phyloP scores from a whole-genome alignment of 2,113 vertebrate genomes.

The Ptilorrhoa leucosticta region DNA sequence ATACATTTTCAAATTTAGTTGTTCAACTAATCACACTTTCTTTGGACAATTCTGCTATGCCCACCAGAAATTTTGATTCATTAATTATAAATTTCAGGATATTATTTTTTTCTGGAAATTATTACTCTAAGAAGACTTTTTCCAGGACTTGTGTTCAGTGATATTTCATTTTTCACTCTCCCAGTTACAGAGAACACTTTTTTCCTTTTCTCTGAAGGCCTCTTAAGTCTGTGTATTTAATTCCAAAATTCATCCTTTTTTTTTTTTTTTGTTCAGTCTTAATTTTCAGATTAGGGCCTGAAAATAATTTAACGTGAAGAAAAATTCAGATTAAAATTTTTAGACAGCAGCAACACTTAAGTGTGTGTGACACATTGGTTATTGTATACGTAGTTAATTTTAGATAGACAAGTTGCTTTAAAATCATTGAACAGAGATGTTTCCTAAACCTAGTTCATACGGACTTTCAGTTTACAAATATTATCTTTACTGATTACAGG shows the following conservation, averaged over 20 bases:
- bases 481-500: neutral
- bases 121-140: neutral
- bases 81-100: neutral
- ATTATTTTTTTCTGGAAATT: neutral
- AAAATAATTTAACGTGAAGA: neutral
- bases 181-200: neutral
- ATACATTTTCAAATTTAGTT: neutral
- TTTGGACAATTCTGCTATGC: neutral
- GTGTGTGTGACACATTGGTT: accelerated
- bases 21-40: neutral
- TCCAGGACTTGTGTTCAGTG: neutral
- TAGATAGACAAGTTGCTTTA: neutral
- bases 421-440: neutral
- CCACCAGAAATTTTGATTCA: neutral
- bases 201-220: neutral
- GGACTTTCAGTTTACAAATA: neutral
- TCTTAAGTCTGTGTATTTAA: neutral
- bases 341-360: neutral
- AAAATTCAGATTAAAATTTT: neutral
- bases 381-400: neutral
- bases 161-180: neutral
- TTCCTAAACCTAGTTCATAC: neutral
- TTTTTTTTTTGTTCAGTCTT: neutral
- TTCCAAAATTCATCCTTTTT: neutral
- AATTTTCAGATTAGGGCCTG: neutral